Evolutionary conservation across 2,113 vertebrate species (phyloP).

Genomic region (Pogona vitticeps): DNA sequence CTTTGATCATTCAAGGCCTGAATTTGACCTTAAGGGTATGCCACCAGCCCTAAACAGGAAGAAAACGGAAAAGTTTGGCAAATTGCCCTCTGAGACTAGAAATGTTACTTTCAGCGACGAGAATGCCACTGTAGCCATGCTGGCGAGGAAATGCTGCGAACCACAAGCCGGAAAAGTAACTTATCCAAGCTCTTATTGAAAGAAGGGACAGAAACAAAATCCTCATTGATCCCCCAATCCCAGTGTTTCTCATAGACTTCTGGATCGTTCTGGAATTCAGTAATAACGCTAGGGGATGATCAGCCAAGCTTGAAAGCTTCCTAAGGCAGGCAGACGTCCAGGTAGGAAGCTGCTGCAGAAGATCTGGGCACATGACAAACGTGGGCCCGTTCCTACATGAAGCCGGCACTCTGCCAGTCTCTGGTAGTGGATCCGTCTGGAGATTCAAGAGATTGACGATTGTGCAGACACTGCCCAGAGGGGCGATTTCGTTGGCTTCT

Average conservation of each 20-base stretch:
- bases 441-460: constrained; percentile 1
- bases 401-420: neutral
- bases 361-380: neutral
- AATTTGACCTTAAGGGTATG: too few species aligned
- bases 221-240: neutral
- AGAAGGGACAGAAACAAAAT: neutral
- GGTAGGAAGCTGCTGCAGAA: neutral
- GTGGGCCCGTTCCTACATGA: neutral
- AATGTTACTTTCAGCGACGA: too few species aligned
- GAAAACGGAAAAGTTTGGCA: too few species aligned
- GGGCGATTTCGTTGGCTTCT: neutral
- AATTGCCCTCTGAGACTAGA: too few species aligned
- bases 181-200: neutral
- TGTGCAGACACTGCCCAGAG: neutral
- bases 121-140: too few species aligned
- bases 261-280: neutral
- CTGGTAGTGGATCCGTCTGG: neutral
- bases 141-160: too few species aligned
- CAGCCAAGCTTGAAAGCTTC: neutral
- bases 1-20: too few species aligned
- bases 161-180: too few species aligned
- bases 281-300: neutral
- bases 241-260: too few species aligned
- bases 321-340: neutral
- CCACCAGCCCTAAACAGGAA: too few species aligned